A percentile compares a stretch with the other conserved stretches of the same genome.
Evolutionary conservation across 2,888 invertebrate genomes (phyloP).

Genomic region (Melanostoma mellinum): DNA sequence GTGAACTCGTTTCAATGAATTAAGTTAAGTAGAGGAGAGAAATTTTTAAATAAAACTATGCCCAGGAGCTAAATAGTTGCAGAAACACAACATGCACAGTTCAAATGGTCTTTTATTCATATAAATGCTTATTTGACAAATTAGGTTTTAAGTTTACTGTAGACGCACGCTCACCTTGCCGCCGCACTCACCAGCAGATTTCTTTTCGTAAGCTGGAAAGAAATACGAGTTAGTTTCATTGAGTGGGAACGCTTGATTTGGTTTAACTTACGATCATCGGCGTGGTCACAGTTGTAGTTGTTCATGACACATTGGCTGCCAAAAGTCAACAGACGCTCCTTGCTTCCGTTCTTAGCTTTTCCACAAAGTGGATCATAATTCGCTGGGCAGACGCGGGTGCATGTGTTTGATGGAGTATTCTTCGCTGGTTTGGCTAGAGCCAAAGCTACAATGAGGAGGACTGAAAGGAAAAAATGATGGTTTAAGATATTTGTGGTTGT

Average conservation of each 20-base stretch:
- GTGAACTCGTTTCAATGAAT: constrained; percentile 21
- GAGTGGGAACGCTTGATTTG: not conserved
- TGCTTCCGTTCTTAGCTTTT: constrained; percentile 77
- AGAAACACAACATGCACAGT: constrained; percentile 59
- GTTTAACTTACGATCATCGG: constrained; percentile 77
- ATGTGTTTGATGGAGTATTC: constrained; percentile 75
- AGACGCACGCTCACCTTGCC: constrained; percentile 80
- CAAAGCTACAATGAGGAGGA: constrained; percentile 76
- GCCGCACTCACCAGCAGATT: constrained; percentile 79
- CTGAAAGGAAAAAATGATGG: constrained; percentile 62
- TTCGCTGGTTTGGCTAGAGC: constrained; percentile 77
- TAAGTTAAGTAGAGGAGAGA: constrained; percentile 5
- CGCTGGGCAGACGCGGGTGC: constrained; percentile 75
- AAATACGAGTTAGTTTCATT: constrained; percentile 6
- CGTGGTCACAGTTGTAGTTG: constrained; percentile 81
- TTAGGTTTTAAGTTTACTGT: constrained; percentile 75
- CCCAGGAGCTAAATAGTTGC: constrained; percentile 8
- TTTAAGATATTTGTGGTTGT: too few relatives aligned
- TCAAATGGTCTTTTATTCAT: constrained; percentile 23
- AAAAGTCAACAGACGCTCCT: constrained; percentile 79
- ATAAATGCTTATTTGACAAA: not conserved
- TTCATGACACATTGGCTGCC: constrained; percentile 79
- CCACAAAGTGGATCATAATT: constrained; percentile 79
- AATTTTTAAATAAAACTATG: not conserved
- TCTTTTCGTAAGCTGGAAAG: constrained; percentile 62